Conservation (phyloP, 2,888 invertebrate genomes). For the Archips crataeganus region DNA sequence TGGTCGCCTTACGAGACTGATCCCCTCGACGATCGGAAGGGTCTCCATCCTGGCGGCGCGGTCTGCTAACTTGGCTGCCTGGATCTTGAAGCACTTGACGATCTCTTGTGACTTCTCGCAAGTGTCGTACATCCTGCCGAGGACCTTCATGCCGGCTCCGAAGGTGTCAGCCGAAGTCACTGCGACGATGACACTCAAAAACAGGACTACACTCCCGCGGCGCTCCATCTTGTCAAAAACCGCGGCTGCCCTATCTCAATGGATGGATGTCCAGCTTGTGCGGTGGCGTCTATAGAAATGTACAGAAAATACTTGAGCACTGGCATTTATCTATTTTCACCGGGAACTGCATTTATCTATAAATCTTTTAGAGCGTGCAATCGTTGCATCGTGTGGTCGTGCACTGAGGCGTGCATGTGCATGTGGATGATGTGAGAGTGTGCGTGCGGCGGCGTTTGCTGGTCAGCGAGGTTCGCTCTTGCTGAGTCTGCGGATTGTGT, state of each 20-base stretch:
- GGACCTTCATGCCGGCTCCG: slow-evolving; percentile 76
- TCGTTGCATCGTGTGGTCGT: slow-evolving; percentile 82
- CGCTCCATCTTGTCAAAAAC: slow-evolving; percentile 73
- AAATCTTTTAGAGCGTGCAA: slow-evolving; percentile 87
- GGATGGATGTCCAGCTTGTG: slow-evolving; percentile 72
- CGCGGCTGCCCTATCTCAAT: slow-evolving; percentile 56
- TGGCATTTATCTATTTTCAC: slow-evolving; percentile 86
- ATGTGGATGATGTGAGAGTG: slow-evolving; percentile 54
- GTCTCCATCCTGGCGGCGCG: slow-evolving; percentile 87
- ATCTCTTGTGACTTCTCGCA: slow-evolving; percentile 88
- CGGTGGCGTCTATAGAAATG: slow-evolving; percentile 82
- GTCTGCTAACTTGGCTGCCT: slow-evolving; percentile 88
- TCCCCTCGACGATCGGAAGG: slow-evolving; percentile 87
- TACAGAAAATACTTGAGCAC: slow-evolving; percentile 80
- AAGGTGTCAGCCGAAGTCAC: slow-evolving; percentile 72
- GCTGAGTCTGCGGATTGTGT: slow-evolving; percentile 57
- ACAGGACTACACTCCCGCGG: slow-evolving; percentile 76
- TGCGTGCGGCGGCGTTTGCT: slow-evolving; percentile 55
- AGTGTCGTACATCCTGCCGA: slow-evolving; percentile 85
- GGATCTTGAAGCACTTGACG: slow-evolving; percentile 90
- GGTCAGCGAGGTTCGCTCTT: slow-evolving; percentile 59
- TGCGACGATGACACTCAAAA: slow-evolving; percentile 65
- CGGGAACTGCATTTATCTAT: slow-evolving; percentile 86
- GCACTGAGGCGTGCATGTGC: slow-evolving; percentile 78
- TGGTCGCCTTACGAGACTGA: slow-evolving; percentile 83